Evolutionary conservation across 1,140 invertebrate genomes (phyloP).

Genomic region (Trypoxylus dichotomus): DNA sequence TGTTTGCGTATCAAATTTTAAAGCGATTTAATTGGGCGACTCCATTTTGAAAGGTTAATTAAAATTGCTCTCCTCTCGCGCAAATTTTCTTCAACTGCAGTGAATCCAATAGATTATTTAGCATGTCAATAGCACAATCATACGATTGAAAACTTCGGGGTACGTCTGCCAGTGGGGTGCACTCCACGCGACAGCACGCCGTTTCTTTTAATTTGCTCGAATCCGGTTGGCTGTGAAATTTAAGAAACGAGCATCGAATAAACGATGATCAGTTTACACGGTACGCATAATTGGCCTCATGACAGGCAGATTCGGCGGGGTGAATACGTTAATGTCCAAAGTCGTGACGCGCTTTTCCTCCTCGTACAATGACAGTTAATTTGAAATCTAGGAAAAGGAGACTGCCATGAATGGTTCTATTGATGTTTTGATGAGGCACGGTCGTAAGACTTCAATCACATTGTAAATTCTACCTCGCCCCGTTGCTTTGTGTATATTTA

Average conservation of each 20-base stretch:
- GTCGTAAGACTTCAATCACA: slow-evolving; percentile 48
- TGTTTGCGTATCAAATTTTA: background rate
- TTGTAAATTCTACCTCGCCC: slow-evolving; percentile 49
- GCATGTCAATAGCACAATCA: slow-evolving; percentile 4
- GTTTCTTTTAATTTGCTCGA: slow-evolving; percentile 18
- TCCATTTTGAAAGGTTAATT: background rate
- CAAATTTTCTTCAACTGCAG: background rate
- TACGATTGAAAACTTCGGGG: background rate
- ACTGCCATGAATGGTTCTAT: slow-evolving; percentile 37
- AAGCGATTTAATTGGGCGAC: background rate
- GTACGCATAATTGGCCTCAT: slow-evolving; percentile 13
- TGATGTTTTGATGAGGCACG: slow-evolving; percentile 42
- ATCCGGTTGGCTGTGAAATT: background rate
- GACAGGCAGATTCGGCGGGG: background rate
- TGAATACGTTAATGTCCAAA: slow-evolving; percentile 1
- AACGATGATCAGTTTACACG: slow-evolving; percentile 20
- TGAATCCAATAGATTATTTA: background rate
- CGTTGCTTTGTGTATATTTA: background rate
- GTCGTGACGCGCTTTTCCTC: background rate
- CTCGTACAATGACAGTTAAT: slow-evolving; percentile 48
- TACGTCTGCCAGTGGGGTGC: background rate
- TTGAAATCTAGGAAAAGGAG: slow-evolving; percentile 47
- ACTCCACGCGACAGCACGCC: background rate
- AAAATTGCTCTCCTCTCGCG: background rate
- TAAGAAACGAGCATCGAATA: slow-evolving; percentile 25